A percentile compares a stretch with the other conserved stretches of the same genome.
Evolutionary conservation across 53 echinoderm and acorn worm genomes (phyloP).

Genomic region (Actinopyga echinites): DNA sequence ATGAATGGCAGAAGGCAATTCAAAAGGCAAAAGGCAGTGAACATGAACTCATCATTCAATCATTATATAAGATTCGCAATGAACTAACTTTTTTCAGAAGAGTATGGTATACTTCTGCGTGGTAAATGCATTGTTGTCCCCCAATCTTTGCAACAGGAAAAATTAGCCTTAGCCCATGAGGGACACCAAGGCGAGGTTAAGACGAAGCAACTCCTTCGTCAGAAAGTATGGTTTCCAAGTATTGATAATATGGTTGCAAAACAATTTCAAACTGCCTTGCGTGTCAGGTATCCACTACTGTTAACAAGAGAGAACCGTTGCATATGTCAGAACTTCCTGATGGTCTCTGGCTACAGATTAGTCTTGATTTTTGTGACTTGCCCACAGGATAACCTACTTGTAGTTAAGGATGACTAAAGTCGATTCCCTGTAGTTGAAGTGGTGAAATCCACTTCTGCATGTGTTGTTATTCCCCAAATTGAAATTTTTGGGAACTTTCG

Average conservation of each 20-base stretch:
- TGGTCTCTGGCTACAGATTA: not conserved
- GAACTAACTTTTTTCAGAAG: slow-evolving; percentile 47
- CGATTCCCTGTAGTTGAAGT: slow-evolving; percentile 54
- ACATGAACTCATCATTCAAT: not conserved
- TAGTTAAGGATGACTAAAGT: slow-evolving; percentile 42
- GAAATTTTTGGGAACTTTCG: slow-evolving; percentile 50
- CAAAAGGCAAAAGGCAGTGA: not conserved
- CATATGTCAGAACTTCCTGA: slow-evolving; percentile 30
- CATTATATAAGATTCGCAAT: slow-evolving; percentile 30
- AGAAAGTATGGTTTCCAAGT: slow-evolving; percentile 46
- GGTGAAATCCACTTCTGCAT: slow-evolving; percentile 45
- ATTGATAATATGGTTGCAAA: slow-evolving; percentile 29
- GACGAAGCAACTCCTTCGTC: slow-evolving; percentile 40
- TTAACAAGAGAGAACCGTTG: slow-evolving; percentile 11
- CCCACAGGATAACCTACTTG: slow-evolving; percentile 35
- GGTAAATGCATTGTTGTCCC: slow-evolving; percentile 35
- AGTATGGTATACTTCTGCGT: slow-evolving; percentile 35
- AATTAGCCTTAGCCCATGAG: slow-evolving; percentile 36
- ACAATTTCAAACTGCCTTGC: slow-evolving; percentile 37
- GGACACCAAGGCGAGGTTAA: slow-evolving; percentile 47
- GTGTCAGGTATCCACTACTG: slow-evolving; percentile 25
- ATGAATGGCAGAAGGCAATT: slow-evolving; percentile 34
- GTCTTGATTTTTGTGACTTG: slow-evolving; percentile 40
- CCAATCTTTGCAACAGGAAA: slow-evolving; percentile 13
- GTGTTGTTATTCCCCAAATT: slow-evolving; percentile 57